Conservation (phyloP, 2,113 vertebrate genomes). For the Himantopus leucocephalus region DNA sequence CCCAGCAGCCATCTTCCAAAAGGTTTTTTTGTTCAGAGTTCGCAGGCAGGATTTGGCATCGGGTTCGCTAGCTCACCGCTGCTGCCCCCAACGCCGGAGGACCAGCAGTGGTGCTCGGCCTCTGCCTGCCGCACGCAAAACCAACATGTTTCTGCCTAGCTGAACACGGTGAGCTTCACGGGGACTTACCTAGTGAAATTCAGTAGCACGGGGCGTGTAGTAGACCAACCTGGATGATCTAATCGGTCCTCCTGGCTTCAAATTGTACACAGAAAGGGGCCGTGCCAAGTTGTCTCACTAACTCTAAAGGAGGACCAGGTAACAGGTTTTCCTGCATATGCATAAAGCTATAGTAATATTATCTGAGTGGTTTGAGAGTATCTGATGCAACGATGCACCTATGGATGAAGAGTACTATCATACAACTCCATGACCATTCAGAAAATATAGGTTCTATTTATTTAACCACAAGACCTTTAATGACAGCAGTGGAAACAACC, state of each 20-base stretch:
- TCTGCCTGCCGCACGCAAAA: background rate
- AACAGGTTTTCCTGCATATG: background rate
- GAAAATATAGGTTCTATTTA: background rate
- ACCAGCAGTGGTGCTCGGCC: fast-evolving
- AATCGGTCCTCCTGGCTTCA: background rate
- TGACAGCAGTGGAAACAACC: background rate
- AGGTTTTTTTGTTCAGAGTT: background rate
- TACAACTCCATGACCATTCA: background rate
- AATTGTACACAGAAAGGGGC: background rate
- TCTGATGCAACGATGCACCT: background rate
- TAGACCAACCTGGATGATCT: background rate
- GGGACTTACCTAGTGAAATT: background rate
- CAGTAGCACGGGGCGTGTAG: background rate
- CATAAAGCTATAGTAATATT: background rate
- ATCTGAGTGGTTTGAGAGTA: background rate
- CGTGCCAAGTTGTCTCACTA: fast-evolving
- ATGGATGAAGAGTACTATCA: background rate
- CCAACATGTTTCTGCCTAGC: background rate
- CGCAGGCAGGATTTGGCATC: background rate
- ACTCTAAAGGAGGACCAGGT: background rate
- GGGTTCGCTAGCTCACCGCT: background rate
- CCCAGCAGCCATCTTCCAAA: background rate
- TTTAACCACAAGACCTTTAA: background rate
- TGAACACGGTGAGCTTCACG: background rate
- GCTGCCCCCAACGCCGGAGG: background rate